phyloP scores from a whole-genome alignment of 2,113 vertebrate genomes.

The Spea multiplicata region DNA sequence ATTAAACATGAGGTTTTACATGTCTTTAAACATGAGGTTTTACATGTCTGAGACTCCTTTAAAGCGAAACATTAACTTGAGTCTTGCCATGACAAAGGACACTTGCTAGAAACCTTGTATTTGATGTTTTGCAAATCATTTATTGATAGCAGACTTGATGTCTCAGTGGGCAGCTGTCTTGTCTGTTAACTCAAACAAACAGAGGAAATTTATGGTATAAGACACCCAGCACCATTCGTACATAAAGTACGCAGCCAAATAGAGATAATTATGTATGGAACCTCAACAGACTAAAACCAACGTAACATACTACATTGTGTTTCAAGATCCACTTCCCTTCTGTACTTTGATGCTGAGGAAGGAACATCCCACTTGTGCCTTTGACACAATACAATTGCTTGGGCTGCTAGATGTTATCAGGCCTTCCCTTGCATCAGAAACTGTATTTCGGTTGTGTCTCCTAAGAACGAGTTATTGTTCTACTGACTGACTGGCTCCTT shows the following conservation, averaged over 20 bases:
- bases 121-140: constrained; percentile 25
- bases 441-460: constrained; percentile 71
- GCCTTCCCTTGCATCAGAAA: constrained; percentile 68
- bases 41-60: no score
- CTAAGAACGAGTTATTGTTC: constrained; percentile 79
- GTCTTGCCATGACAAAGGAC: constrained; percentile 1
- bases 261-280: constrained; percentile 51
- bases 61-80: no score
- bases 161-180: constrained; percentile 64
- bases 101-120: neutral
- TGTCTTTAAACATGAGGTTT: no score
- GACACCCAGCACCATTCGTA: constrained; percentile 52
- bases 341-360: constrained; percentile 64
- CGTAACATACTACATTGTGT: constrained; percentile 73
- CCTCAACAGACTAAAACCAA: constrained; percentile 65
- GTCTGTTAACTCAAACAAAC: constrained; percentile 70
- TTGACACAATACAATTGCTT: constrained; percentile 70
- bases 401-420: constrained; percentile 73
- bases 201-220: constrained; percentile 72
- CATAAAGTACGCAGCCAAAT: constrained; percentile 60
- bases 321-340: constrained; percentile 71
- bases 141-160: constrained; percentile 34
- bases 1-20: no score
- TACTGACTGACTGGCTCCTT: constrained; percentile 61
- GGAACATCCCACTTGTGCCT: constrained; percentile 75